Percentiles rank a stretch among this genome's conserved stretches.
Evolutionary conservation across 1,140 invertebrate genomes (phyloP).

Genomic region (Papilio xuthus): DNA sequence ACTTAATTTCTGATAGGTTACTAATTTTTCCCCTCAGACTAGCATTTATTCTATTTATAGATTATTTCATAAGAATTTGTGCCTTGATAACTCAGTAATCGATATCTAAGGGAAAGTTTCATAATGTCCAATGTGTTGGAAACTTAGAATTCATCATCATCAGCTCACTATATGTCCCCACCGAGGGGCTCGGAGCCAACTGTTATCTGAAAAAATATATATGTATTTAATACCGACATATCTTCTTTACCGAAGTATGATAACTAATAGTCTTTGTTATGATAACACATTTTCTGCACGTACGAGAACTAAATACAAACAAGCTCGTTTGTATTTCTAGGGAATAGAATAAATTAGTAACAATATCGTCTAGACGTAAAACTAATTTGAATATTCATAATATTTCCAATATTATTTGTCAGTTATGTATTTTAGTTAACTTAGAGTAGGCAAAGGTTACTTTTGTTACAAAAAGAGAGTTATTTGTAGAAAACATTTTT

Average conservation of each 20-base stretch:
- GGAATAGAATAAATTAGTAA: not conserved
- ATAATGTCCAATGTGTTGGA: too few species aligned
- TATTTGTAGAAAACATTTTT: not conserved
- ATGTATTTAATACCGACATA: too few species aligned
- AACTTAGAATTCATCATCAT: too few species aligned
- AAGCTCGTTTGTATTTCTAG: not conserved
- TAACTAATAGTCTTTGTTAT: not conserved
- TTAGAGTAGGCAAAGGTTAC: not conserved
- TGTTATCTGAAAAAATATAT: too few species aligned
- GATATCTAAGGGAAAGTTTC: too few species aligned
- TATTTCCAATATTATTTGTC: not conserved
- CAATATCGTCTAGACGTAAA: not conserved
- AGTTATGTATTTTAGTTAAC: not conserved
- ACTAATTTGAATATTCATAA: not conserved
- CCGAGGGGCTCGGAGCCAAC: too few species aligned
- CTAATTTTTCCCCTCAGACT: not conserved
- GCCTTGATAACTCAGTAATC: not conserved
- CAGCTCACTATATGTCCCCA: too few species aligned
- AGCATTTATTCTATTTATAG: not conserved
- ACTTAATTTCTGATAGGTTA: conserved; percentile 6
- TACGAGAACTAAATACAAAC: not conserved
- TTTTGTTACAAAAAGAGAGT: not conserved
- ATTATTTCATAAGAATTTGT: not conserved
- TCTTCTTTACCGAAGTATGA: too few species aligned
- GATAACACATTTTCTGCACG: not conserved